These are phyloP conservation scores for Lutra lutra DNA, from an alignment of 2,797 vertebrate species.

Conservation along the genomic window DNA sequence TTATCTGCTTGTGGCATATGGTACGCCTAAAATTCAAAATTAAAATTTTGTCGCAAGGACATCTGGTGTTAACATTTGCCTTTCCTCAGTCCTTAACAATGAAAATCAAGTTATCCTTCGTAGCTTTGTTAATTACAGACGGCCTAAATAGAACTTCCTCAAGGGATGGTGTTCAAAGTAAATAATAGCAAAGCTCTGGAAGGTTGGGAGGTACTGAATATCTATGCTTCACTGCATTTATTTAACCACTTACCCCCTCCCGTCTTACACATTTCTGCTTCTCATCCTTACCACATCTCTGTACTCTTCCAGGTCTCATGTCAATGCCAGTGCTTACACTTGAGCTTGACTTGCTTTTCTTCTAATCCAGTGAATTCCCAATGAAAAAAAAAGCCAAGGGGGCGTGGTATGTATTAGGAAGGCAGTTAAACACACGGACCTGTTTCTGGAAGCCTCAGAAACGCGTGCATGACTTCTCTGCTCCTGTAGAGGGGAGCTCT, in stretches of 20 bases:
- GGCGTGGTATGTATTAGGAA: neutral
- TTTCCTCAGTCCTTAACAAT: constrained; percentile 9
- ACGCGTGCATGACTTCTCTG: neutral
- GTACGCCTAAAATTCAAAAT: constrained; percentile 47
- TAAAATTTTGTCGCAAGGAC: neutral
- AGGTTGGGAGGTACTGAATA: neutral
- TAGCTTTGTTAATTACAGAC: neutral
- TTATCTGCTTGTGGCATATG: constrained; percentile 23
- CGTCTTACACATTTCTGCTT: neutral
- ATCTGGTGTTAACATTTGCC: constrained; percentile 4
- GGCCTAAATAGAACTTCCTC: neutral
- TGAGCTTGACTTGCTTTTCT: neutral
- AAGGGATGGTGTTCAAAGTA: neutral
- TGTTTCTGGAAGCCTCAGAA: constrained; percentile 12
- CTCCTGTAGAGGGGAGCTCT: neutral
- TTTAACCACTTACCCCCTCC: neutral
- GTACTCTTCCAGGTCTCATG: neutral
- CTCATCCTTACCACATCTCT: neutral
- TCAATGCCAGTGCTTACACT: neutral
- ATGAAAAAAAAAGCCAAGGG: neutral
- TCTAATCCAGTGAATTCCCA: neutral
- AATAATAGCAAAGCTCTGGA: neutral
- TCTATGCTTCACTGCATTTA: neutral
- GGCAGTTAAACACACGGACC: neutral
- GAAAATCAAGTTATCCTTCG: neutral